These are phyloP conservation scores for Sus cebifrons DNA, from an alignment of 2,797 vertebrate genomes.

Conservation along the genomic window DNA sequence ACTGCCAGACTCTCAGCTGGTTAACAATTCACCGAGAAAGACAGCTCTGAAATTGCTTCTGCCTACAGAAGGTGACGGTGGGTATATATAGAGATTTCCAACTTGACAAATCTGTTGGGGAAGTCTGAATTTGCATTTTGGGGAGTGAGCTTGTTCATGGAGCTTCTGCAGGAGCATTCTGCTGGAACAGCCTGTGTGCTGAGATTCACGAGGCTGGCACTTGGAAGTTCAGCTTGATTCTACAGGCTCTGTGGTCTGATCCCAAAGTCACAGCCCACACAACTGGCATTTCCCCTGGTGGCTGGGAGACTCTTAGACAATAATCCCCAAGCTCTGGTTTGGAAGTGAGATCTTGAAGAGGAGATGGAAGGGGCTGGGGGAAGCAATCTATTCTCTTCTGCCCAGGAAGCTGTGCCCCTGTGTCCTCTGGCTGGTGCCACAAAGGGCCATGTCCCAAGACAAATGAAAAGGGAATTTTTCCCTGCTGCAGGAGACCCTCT, in stretches of 20 bases:
- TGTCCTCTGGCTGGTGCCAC: background rate
- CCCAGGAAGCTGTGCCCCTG: background rate
- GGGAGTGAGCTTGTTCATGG: background rate
- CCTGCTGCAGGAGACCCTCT: background rate
- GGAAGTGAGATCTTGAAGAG: slow-evolving; percentile 7
- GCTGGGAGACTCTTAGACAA: slow-evolving; percentile 17
- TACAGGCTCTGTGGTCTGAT: slow-evolving; percentile 64
- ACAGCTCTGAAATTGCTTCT: slow-evolving; percentile 34
- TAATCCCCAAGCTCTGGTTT: slow-evolving; percentile 38
- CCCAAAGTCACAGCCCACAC: slow-evolving; percentile 69
- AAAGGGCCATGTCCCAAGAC: background rate
- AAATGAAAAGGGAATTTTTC: background rate
- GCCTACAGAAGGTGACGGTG: slow-evolving; percentile 40
- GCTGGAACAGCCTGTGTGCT: slow-evolving; percentile 16
- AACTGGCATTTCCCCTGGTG: slow-evolving; percentile 53
- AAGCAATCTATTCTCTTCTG: background rate
- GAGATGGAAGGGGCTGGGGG: background rate
- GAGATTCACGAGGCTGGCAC: background rate
- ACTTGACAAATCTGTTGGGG: slow-evolving; percentile 5
- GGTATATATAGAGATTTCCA: slow-evolving; percentile 49
- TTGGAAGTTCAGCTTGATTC: slow-evolving; percentile 55
- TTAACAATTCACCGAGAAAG: slow-evolving; percentile 7
- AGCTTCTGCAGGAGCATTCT: background rate
- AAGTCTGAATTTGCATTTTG: slow-evolving; percentile 57
- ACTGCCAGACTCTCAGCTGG: background rate